Conservation (phyloP, 2,888 invertebrate species). For the Cheilosia vulpina region DNA sequence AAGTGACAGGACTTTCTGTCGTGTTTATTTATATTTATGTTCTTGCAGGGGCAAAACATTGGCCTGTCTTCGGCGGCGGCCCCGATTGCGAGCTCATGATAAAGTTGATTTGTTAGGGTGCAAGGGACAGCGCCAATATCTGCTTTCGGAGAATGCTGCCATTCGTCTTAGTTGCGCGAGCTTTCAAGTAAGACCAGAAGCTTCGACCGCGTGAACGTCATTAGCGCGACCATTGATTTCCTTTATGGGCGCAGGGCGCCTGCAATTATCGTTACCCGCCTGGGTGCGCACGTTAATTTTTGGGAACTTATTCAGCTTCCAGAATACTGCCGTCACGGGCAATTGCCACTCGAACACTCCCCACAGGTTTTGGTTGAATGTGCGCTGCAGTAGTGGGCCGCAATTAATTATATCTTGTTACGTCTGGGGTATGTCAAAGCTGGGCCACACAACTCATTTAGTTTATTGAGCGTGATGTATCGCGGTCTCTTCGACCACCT, state of each 20-base stretch:
- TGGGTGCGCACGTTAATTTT: conserved; percentile 51
- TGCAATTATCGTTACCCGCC: conserved; percentile 25
- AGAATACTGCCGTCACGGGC: conserved; percentile 40
- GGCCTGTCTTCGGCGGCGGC: conserved; percentile 36
- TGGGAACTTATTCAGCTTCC: conserved; percentile 29
- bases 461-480: conserved; percentile 69
- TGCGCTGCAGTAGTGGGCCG: conserved; percentile 21
- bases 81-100: conserved; percentile 52
- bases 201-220: conserved; percentile 43
- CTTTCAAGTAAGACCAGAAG: conserved; percentile 33
- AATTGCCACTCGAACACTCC: conserved; percentile 49
- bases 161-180: conserved; percentile 29
- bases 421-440: conserved; percentile 16
- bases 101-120: conserved; percentile 66
- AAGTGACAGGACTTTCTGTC: conserved; percentile 58
- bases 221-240: conserved; percentile 5
- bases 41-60: conserved; percentile 56
- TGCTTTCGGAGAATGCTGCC: conserved; percentile 5
- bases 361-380: conserved; percentile 6
- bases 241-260: neutral
- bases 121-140: neutral
- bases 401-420: conserved; percentile 55
- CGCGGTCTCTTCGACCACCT: conserved; percentile 39
- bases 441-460: conserved; percentile 54
- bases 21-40: conserved; percentile 74